Base-by-base conservation (phyloP, 2,113 vertebrate genomes). In the Seriola quinqueradiata region DNA sequence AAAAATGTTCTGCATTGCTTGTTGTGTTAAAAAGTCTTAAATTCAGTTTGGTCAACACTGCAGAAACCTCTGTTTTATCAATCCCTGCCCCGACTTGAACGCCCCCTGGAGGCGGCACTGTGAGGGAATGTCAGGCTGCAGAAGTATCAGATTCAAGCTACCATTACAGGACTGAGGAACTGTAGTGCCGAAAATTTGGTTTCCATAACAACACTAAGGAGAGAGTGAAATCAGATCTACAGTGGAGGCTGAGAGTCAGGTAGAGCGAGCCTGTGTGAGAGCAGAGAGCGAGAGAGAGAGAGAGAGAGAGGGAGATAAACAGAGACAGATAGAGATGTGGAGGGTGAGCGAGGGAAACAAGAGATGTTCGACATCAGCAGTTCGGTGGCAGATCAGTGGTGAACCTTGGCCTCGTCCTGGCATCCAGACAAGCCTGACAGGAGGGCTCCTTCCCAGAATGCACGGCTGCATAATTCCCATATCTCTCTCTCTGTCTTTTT, bases 321-420 rank as follows among this genome's bases (percentile, higher is more conserved):
- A 23, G 58, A 63, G 60, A 46, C 4, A 65, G 58, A 59, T 8
- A 68, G 19, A 48, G 54, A 59, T 14, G 54, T 54, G n/a, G 40
- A 48, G 65, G 16, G 28, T 0, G 72, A 81, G 36, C 16, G 36
- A 57, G 38, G 36, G 81, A 72, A 61, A 79, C 16, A 14, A 0
- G 46, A 82, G 77, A 83, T 57, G 77, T 74, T 67, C 0, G 21
- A 75, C 83, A 50, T 93, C 90, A 92, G 86, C 90, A 84, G 69
- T 79, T 86, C 5, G 21, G 46, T 77, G 82, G 61, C 75, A 76
- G 87, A 74, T 88, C 68, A 17, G 72, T 4, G 54, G 14, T 83
- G 89, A 90, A 44, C 90, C 50, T 84, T 82, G 77, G 38, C 83
- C 89, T 82, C 61, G 3, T 70, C 71, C 68, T 25, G 75, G 71